These are phyloP conservation scores for Ditylenchus weischeri DNA, from an alignment of 2,888 invertebrate species.

Conservation along the genomic window DNA sequence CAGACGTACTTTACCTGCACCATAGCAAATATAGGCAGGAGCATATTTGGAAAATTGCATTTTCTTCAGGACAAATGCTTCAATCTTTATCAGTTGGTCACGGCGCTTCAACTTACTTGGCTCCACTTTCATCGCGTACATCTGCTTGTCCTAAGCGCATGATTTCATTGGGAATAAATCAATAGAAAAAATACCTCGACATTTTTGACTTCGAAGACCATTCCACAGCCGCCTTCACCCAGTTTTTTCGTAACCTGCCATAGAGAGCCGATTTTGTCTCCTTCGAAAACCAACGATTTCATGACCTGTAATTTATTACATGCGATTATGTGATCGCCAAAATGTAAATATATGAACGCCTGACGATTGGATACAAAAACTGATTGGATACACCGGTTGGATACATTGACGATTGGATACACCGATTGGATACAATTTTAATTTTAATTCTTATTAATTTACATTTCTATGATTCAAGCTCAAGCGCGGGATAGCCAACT, in stretches of 20 bases:
- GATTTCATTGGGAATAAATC: neutral
- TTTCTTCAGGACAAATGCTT: constrained; percentile 10
- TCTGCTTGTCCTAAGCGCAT: neutral
- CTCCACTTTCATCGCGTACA: constrained; percentile 13
- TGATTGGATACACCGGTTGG: no score
- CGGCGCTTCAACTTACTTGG: neutral
- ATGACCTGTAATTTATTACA: neutral
- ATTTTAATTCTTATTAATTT: no score
- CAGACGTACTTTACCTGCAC: neutral
- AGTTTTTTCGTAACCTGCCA: neutral
- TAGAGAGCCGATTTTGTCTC: neutral
- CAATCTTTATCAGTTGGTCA: constrained; percentile 11
- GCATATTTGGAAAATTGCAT: constrained; percentile 10
- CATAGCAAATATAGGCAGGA: neutral
- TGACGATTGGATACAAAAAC: no score
- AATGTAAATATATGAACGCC: no score
- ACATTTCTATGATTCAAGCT: no score
- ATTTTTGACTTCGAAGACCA: constrained; percentile 8
- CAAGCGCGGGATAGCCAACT: no score
- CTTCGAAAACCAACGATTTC: neutral
- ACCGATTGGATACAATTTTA: no score
- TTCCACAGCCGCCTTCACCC: constrained; percentile 17
- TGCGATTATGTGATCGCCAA: no score
- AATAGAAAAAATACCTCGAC: neutral
- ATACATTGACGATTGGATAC: no score